Conservation (phyloP, 2,888 invertebrate species). For the Hipparchia sbordonii region DNA sequence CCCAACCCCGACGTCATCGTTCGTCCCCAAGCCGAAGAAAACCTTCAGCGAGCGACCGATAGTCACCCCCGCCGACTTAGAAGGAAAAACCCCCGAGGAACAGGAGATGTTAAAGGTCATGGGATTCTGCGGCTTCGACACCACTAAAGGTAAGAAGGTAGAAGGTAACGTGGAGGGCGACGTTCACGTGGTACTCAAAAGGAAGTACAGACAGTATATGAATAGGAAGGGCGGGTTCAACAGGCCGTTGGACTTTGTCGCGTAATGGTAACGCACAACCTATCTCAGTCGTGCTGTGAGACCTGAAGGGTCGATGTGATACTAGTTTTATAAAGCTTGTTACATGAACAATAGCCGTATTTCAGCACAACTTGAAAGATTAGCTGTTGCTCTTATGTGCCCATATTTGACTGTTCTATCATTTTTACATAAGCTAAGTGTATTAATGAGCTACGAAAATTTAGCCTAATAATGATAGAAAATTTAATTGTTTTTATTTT, state of each 20-base stretch:
- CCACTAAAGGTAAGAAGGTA: conserved; percentile 98
- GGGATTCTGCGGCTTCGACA: conserved; percentile 98
- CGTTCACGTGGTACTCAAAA: conserved; percentile 96
- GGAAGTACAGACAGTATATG: conserved; percentile 99
- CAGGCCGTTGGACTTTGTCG: conserved; percentile 97
- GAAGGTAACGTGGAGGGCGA: conserved; percentile 97
- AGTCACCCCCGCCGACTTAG: conserved; percentile 91
- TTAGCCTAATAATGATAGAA: too few species aligned
- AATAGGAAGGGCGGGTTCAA: conserved; percentile 99
- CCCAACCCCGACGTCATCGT: conserved; percentile 66
- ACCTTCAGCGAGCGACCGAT: conserved; percentile 84
- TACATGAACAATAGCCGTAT: conserved; percentile 18
- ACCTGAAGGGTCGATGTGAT: conserved; percentile 49
- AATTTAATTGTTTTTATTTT: too few species aligned
- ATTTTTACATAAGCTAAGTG: not conserved
- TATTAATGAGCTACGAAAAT: too few species aligned
- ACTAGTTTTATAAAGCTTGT: conserved; percentile 45
- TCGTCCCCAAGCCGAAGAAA: conserved; percentile 66
- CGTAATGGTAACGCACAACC: conserved; percentile 74
- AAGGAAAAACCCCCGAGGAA: conserved; percentile 95
- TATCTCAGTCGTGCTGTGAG: conserved; percentile 29
- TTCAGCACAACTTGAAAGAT: conserved; percentile 23
- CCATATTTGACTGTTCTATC: not conserved
- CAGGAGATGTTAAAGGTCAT: conserved; percentile 97
- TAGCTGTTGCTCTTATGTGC: not conserved